phyloP scores from a whole-genome alignment of 2,888 invertebrate genomes.

The Acheta domesticus region DNA sequence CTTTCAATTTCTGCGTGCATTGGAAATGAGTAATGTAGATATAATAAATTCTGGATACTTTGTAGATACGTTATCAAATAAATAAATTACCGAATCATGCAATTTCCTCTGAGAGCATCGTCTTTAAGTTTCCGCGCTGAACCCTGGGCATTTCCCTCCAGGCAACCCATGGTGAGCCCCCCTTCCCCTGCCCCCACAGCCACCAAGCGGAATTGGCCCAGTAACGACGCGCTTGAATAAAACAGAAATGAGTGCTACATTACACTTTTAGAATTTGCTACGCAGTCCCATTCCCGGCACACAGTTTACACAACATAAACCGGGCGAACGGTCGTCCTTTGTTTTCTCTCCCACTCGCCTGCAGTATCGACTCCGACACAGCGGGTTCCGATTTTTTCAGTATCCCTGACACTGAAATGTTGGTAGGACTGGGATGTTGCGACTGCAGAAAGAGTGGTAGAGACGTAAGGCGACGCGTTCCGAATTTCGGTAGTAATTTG shows the following conservation, averaged over 20 bases:
- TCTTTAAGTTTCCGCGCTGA: too few relatives aligned
- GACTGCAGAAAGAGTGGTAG: too few relatives aligned
- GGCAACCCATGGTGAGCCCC: too few relatives aligned
- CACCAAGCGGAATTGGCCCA: neutral
- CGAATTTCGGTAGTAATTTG: too few relatives aligned
- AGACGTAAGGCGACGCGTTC: too few relatives aligned
- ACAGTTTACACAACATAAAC: neutral
- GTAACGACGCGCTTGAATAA: neutral
- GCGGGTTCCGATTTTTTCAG: neutral
- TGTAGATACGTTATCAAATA: too few relatives aligned
- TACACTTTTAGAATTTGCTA: neutral
- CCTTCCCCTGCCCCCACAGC: neutral
- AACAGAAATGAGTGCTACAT: neutral
- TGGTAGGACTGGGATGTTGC: neutral
- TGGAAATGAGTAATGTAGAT: too few relatives aligned
- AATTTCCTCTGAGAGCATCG: too few relatives aligned
- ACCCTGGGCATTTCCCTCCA: too few relatives aligned
- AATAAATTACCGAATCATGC: too few relatives aligned
- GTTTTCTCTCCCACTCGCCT: neutral
- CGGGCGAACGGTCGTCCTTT: neutral
- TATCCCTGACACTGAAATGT: neutral
- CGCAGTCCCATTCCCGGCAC: neutral
- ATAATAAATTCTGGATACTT: too few relatives aligned
- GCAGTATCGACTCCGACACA: neutral
- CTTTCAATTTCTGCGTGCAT: too few relatives aligned